Conservation (phyloP, 1,140 invertebrate species). For the Monochamus saltuarius region DNA sequence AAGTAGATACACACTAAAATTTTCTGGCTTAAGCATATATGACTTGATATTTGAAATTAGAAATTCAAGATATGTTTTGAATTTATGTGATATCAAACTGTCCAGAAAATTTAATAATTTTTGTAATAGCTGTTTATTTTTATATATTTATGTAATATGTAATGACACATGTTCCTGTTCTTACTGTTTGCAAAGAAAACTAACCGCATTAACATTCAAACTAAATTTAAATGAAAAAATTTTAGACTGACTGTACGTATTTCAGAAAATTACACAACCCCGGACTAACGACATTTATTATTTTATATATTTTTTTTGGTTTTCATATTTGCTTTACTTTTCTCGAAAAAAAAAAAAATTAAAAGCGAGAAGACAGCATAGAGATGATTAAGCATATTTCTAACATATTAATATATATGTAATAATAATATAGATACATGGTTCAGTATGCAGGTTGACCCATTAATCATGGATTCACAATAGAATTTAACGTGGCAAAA, state of each 20-base stretch:
- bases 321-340: constrained; percentile 38
- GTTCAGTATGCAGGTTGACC: constrained; percentile 14
- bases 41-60: no score
- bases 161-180: not conserved
- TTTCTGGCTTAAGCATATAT: not conserved
- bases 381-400: constrained; percentile 39
- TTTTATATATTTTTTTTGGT: constrained; percentile 39
- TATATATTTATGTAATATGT: no score
- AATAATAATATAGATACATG: constrained; percentile 45
- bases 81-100: no score
- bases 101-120: no score
- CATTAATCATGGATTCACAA: no score
- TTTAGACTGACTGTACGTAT: constrained; percentile 34
- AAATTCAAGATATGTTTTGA: no score
- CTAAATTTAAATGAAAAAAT: not conserved
- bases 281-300: constrained; percentile 43
- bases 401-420: constrained; percentile 43
- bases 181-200: constrained; percentile 2
- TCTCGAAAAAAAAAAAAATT: constrained; percentile 25
- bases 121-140: no score
- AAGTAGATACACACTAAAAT: not conserved
- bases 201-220: not conserved
- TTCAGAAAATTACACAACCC: constrained; percentile 38
- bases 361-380: constrained; percentile 41
- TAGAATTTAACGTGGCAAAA: no score